phyloP scores from a whole-genome alignment of 2,797 vertebrate species.

The Gambusia yucatana region DNA sequence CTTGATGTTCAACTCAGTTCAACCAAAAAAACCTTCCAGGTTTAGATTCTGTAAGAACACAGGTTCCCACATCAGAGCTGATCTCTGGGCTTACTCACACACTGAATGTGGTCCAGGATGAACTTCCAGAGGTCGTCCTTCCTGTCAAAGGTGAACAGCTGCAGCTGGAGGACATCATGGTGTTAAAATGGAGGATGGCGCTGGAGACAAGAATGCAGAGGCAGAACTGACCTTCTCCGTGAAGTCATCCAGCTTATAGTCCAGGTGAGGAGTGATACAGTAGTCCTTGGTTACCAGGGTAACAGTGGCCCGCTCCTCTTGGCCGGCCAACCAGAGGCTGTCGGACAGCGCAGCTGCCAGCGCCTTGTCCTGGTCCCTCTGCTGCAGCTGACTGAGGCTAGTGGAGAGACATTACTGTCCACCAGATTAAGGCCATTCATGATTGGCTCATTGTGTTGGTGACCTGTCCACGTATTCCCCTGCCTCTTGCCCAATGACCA shows the following conservation, averaged over 20 bases:
- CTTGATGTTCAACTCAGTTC: background rate
- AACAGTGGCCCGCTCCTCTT: conserved; percentile 69
- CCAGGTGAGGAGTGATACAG: conserved; percentile 49
- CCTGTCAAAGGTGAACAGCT: conserved; percentile 84
- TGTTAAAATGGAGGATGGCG: background rate
- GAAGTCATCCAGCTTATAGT: conserved; percentile 78
- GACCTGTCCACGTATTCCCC: too few relatives aligned
- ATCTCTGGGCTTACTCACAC: conserved; percentile 76
- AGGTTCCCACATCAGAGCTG: background rate
- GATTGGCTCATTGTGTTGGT: background rate
- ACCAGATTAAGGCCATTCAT: background rate
- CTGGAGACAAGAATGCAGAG: background rate
- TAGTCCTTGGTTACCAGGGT: conserved; percentile 75
- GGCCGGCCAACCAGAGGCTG: conserved; percentile 87
- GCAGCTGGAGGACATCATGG: conserved; percentile 73
- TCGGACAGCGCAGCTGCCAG: conserved; percentile 77
- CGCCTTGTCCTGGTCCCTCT: conserved; percentile 74
- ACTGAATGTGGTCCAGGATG: conserved; percentile 82
- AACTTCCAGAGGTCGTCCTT: conserved; percentile 82
- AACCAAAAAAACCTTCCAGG: too few relatives aligned
- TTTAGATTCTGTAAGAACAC: background rate
- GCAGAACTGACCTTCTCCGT: conserved; percentile 76
- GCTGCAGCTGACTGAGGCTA: conserved; percentile 76
- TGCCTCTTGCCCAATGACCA: background rate
- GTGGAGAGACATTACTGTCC: background rate